Percentiles rank a stretch among this genome's conserved stretches.
Evolutionary conservation across 2,797 vertebrate genomes (phyloP).

Genomic region (Peromyscus aztecus): DNA sequence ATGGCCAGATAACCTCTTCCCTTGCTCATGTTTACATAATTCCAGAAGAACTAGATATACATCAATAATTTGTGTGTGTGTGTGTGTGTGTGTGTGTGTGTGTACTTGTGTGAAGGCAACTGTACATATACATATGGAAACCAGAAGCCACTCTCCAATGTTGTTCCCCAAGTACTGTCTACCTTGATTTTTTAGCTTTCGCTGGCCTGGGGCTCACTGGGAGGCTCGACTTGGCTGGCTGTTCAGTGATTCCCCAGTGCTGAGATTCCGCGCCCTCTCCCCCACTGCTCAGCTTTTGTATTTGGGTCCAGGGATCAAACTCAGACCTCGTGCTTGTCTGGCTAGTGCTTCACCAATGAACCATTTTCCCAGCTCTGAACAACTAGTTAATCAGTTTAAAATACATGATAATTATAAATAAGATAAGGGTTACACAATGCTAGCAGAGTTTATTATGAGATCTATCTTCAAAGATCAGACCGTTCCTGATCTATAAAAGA

Average conservation of each 20-base stretch:
- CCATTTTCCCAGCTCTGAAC: background rate
- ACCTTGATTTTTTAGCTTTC: background rate
- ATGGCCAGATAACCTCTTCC: background rate
- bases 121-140: background rate
- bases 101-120: background rate
- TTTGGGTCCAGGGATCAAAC: background rate
- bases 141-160: background rate
- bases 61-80: background rate
- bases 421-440: background rate
- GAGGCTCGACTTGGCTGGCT: background rate
- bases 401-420: background rate
- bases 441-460: background rate
- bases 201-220: background rate
- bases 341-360: background rate
- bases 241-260: background rate
- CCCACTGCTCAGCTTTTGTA: background rate
- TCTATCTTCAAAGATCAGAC: conserved; percentile 16
- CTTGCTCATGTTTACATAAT: background rate
- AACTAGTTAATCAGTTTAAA: background rate
- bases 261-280: background rate
- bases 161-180: background rate
- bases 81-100: background rate
- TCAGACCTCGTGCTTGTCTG: background rate
- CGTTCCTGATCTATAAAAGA: background rate
- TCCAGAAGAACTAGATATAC: background rate